phyloP scores from a whole-genome alignment of 1,140 invertebrate genomes.

The Eriocheir sinensis region DNA sequence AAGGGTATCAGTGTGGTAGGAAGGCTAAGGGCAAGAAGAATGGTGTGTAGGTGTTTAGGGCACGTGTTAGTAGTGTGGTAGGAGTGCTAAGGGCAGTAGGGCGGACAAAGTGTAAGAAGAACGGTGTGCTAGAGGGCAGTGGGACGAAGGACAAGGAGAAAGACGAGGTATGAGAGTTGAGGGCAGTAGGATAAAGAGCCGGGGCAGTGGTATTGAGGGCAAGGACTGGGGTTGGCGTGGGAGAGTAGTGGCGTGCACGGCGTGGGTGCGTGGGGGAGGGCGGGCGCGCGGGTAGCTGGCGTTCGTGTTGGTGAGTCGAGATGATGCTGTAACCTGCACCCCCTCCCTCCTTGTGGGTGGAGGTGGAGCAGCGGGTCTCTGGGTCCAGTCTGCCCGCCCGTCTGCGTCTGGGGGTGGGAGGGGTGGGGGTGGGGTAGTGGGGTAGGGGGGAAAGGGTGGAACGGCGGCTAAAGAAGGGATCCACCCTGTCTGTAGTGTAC shows the following conservation, averaged over 20 bases:
- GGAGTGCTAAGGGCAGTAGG: too few relatives aligned
- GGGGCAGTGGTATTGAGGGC: too few relatives aligned
- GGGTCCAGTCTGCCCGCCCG: constrained; percentile 6
- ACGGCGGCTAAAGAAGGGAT: not conserved
- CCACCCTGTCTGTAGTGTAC: not conserved
- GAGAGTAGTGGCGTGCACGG: too few relatives aligned
- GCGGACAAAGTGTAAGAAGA: too few relatives aligned
- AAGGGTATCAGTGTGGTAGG: not conserved
- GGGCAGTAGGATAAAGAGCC: too few relatives aligned
- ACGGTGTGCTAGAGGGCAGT: too few relatives aligned
- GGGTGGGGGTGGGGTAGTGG: not conserved
- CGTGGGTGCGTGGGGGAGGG: not conserved
- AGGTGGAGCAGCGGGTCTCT: constrained; percentile 11
- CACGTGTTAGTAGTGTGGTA: too few relatives aligned
- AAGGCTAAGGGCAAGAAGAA: not conserved
- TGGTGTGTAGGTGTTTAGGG: not conserved
- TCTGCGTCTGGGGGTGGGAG: not conserved
- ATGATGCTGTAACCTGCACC: constrained; percentile 27
- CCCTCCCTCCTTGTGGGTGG: not conserved
- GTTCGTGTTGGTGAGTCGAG: not conserved
- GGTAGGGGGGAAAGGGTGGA: not conserved
- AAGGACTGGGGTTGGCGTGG: too few relatives aligned
- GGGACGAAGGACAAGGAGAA: too few relatives aligned
- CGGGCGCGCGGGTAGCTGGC: not conserved
- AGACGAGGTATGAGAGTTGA: too few relatives aligned